These are phyloP conservation scores for Drosophila meridiana DNA, from an alignment of 2,888 invertebrate genomes.

Conservation along the genomic window DNA sequence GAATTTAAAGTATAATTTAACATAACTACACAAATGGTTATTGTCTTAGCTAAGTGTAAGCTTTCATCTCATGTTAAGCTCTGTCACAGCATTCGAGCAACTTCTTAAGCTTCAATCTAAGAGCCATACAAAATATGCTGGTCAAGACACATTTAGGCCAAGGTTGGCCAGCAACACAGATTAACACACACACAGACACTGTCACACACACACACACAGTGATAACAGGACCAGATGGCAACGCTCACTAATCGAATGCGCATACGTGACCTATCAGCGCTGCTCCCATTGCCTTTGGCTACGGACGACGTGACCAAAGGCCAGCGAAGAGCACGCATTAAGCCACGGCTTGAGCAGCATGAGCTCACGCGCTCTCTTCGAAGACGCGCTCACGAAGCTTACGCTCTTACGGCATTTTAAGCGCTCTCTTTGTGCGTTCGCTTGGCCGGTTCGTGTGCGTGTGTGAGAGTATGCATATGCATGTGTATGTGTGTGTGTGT, in stretches of 20 bases:
- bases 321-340: slow-evolving; percentile 35
- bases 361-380: slow-evolving; percentile 40
- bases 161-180: slow-evolving; percentile 54
- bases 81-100: slow-evolving; percentile 4
- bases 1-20: background rate
- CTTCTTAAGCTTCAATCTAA: slow-evolving; percentile 36
- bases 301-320: slow-evolving; percentile 69
- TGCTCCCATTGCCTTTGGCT: slow-evolving; percentile 43
- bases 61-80: slow-evolving; percentile 21
- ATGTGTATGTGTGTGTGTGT: background rate
- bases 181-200: slow-evolving; percentile 47
- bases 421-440: slow-evolving; percentile 24
- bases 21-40: background rate
- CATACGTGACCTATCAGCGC: slow-evolving; percentile 71
- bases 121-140: slow-evolving; percentile 27
- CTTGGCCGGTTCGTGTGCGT: slow-evolving; percentile 26
- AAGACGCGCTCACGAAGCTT: slow-evolving; percentile 7
- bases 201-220: slow-evolving; percentile 2
- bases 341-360: slow-evolving; percentile 7
- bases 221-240: slow-evolving; percentile 69
- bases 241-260: slow-evolving; percentile 53
- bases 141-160: slow-evolving; percentile 62
- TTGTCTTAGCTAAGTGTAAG: slow-evolving; percentile 25
- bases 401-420: slow-evolving; percentile 2
- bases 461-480: background rate